Base-by-base conservation (phyloP, 2,113 vertebrate genomes). In the Prinia subflava region DNA sequence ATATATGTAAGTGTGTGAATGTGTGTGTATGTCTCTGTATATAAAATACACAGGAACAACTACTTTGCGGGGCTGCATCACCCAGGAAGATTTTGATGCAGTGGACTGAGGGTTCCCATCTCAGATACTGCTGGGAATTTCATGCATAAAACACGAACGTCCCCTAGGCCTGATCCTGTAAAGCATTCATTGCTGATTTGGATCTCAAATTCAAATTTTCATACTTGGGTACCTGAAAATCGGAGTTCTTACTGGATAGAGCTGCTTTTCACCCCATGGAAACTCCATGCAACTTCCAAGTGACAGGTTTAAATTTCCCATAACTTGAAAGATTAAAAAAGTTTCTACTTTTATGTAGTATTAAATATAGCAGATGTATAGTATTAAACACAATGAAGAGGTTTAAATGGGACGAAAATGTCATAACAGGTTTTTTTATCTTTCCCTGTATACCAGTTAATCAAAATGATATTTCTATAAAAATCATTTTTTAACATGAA, bases 381-480 rank as follows among this genome's bases (percentile, higher is more conserved):
- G 35, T 50, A 55, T 83, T 65, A 86, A 92, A 95, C 50, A 94
- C 59, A 88, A 81, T 52, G 65, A 57, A 87, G 60, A 87, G 44
- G 33, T 77, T 94, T 81, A 89, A 91, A 57, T 57, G 37, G 31
- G 62, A 87, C 64, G 57, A 82, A 91, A 94, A 76, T 75, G 17
- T 92, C 39, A 16, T 87, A 82, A 75, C 44, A 82, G n/a, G 53
- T 49, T 87, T 83, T 92, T 93, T 81, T 78, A 90, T 41, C 65
- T 89, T 94, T 94, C 87, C 91, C 89, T 87, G 44, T 78, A 30
- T 52, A 84, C 44, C 49, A 78, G 60, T 94, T 91, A 89, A 93
- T 95, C 69, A 83, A 94, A 94, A 87, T 62, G 31, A 39, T 91
- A 81, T 84, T 91, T 87, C 91, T 95, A 71, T 79, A 78, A 84